phyloP scores from a whole-genome alignment of 2,888 invertebrate genomes.

The Xestobium rufovillosum region DNA sequence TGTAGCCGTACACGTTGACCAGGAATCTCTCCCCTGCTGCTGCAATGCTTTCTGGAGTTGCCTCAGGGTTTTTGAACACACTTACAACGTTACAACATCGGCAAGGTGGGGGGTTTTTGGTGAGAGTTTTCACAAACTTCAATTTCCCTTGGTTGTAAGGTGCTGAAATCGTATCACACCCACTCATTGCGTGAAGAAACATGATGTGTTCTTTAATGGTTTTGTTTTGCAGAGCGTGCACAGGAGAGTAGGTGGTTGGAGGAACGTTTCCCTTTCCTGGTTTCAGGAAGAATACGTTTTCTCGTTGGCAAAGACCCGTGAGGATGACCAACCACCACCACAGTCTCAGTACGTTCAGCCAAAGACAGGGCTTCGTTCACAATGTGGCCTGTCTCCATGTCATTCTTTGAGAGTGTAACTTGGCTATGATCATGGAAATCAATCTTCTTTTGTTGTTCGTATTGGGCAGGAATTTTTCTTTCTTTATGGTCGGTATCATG shows the following conservation, averaged over 20 bases:
- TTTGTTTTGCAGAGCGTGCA: not conserved
- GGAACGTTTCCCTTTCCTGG: constrained; percentile 6
- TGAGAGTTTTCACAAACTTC: too few species aligned
- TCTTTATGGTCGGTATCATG: constrained; percentile 6
- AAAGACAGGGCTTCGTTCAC: not conserved
- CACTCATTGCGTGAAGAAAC: too few species aligned
- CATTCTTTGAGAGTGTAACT: constrained; percentile 8
- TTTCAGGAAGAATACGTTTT: constrained; percentile 6
- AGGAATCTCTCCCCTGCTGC: too few species aligned
- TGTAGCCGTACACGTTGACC: too few species aligned
- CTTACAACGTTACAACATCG: too few species aligned
- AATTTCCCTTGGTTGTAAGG: too few species aligned
- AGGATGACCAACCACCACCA: constrained; percentile 4
- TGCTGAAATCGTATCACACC: too few species aligned
- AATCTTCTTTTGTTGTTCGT: constrained; percentile 8
- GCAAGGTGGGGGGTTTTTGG: too few species aligned
- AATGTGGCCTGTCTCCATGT: not conserved
- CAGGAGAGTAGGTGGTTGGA: not conserved
- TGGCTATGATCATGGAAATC: constrained; percentile 6
- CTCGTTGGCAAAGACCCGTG: not conserved
- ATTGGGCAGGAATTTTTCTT: constrained; percentile 5
- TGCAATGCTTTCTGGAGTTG: too few species aligned
- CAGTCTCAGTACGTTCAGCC: not conserved
- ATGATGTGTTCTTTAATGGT: too few species aligned
- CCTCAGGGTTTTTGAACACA: too few species aligned